Conservation (phyloP, 2,888 invertebrate genomes). For the Melitaea athalia region DNA sequence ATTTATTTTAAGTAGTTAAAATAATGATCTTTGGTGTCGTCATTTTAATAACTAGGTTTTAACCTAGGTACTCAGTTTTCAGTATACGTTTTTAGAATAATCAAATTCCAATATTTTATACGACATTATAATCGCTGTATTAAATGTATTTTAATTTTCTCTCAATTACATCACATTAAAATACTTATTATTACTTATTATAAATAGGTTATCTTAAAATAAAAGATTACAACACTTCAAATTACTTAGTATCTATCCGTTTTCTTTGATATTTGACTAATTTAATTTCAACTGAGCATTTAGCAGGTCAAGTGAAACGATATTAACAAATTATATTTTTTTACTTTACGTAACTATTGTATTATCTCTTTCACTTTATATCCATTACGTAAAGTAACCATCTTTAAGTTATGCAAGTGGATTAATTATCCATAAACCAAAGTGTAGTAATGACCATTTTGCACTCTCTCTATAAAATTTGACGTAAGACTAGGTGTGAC, state of each 20-base stretch:
- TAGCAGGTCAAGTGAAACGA: constrained; percentile 21
- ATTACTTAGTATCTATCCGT: not conserved
- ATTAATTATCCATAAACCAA: not conserved
- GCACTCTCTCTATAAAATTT: not conserved
- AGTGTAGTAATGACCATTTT: not conserved
- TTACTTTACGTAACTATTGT: constrained; percentile 25
- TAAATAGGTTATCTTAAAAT: not conserved
- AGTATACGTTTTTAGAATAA: too few species aligned
- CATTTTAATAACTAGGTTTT: too few species aligned
- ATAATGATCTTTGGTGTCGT: too few species aligned
- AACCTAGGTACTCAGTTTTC: too few species aligned
- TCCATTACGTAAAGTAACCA: constrained; percentile 17
- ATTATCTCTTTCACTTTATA: constrained; percentile 13
- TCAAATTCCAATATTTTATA: too few species aligned
- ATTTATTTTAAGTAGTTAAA: too few species aligned
- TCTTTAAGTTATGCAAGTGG: constrained; percentile 21
- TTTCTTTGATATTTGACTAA: not conserved
- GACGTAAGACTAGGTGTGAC: not conserved
- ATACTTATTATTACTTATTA: too few species aligned
- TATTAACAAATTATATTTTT: constrained; percentile 3
- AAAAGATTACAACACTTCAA: not conserved
- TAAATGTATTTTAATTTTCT: too few species aligned
- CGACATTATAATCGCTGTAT: too few species aligned
- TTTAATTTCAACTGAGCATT: not conserved
- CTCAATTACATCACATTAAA: too few species aligned